A percentile compares a stretch with the other conserved stretches of the same genome.
phyloP scores from a whole-genome alignment of 2,797 vertebrate genomes.

The Ataeniobius toweri region DNA sequence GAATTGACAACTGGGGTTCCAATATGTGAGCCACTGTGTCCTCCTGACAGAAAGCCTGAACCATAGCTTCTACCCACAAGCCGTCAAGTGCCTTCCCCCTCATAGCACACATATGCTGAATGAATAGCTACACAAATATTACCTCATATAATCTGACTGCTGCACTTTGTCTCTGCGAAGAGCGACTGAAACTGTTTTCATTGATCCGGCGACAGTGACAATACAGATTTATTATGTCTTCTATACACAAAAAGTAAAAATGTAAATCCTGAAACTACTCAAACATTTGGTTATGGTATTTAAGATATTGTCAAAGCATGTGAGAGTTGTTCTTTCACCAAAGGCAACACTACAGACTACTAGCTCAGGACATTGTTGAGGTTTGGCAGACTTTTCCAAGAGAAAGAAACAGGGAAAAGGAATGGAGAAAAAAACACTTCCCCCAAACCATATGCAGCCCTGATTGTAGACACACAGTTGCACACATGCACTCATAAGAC shows the following conservation, averaged over 20 bases:
- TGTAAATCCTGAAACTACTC: background rate
- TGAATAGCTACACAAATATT: too few relatives aligned
- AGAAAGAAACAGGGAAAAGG: constrained; percentile 57
- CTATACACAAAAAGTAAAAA: background rate
- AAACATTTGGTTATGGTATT: constrained; percentile 22
- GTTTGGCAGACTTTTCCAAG: constrained; percentile 56
- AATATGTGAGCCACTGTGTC: background rate
- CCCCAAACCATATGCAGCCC: constrained; percentile 49
- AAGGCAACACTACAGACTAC: constrained; percentile 40
- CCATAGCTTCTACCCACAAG: too few relatives aligned
- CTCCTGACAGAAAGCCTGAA: background rate
- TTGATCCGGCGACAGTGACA: too few relatives aligned
- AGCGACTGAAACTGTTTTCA: too few relatives aligned
- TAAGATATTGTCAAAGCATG: constrained; percentile 30
- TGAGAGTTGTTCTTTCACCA: constrained; percentile 36
- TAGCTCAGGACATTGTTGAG: constrained; percentile 36
- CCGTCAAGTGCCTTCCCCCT: too few relatives aligned
- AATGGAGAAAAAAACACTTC: constrained; percentile 42
- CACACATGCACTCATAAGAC: constrained; percentile 37
- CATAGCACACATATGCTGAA: too few relatives aligned
- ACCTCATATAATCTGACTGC: too few relatives aligned
- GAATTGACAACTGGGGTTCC: background rate
- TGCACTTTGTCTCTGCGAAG: too few relatives aligned
- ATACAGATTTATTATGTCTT: background rate
- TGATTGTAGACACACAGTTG: background rate